Evolutionary conservation across 2,113 vertebrate genomes (phyloP), one percentile per base, ranked within the genome.

Genomic region (Pteropus alecto): DNA sequence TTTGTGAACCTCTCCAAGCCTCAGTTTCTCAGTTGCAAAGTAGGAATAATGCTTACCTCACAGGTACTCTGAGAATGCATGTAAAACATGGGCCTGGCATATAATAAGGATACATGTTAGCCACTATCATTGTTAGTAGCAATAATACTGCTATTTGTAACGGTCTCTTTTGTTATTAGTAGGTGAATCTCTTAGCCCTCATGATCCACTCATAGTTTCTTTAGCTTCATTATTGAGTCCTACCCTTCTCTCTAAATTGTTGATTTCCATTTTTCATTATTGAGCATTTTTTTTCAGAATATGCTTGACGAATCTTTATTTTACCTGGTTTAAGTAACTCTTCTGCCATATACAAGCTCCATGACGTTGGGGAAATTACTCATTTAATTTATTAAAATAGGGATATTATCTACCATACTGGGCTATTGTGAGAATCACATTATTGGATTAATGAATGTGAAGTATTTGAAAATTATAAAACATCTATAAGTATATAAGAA

Each of bases 391-490:
- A 41, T 83, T 92, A 87, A 90, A 93, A 82, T 38, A 84, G 26
- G 51, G 15, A 68, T 74, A 48, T 56, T 86, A 30, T 33, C 15
- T 89, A 51, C 43, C 30, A 92, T 65, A 28, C 6, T 68, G 35
- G 19, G 13, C 19, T 65, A 0, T 88, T 56, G 18, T 67, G 61
- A 81, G 54, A 63, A 71, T 91, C 67, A 81, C 14, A 71, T 84
- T 82, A 68, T 92, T 95, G 92, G 68, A 48, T 94, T 83, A 93
- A 61, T 56, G 33, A 19, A 48, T 46, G 5, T 82, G 41, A 51
- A 86, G 48, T 95, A 46, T 87, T 94, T 94, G 67, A 76, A 85
- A 84, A 90, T 79, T 82, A 22, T 56, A 70, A 87, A 86, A 48
- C 93, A 30, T 15, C 41, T 68, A 0, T 65, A 61, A 67, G 28